These are phyloP conservation scores for Burhinus bistriatus DNA, from an alignment of 2,113 vertebrate species.

Conservation along the genomic window DNA sequence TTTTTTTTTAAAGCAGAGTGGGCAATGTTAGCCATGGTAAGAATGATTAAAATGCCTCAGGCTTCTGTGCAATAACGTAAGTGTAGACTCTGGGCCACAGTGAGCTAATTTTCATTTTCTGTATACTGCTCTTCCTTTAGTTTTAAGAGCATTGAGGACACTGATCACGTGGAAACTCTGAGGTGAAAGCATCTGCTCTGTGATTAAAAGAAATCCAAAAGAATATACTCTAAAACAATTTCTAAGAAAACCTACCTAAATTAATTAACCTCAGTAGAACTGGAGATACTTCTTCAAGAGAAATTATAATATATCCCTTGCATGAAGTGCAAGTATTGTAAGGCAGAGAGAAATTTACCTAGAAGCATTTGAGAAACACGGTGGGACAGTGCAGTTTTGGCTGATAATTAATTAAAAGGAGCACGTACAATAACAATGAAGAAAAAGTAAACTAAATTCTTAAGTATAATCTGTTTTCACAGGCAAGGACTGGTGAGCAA, in stretches of 20 bases:
- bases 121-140: not conserved
- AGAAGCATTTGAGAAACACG: not conserved
- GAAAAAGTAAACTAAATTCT: not conserved
- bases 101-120: not conserved
- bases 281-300: not conserved
- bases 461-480: not conserved
- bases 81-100: not conserved
- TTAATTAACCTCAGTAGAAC: slow-evolving; percentile 9
- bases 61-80: not conserved
- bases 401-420: not conserved
- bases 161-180: not conserved
- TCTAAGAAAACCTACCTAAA: not conserved
- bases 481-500: not conserved
- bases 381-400: not conserved
- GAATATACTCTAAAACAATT: not conserved
- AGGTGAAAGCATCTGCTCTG: not conserved
- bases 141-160: not conserved
- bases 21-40: not conserved
- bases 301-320: not conserved
- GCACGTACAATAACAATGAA: not conserved
- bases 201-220: not conserved
- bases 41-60: not conserved
- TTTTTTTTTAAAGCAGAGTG: not conserved
- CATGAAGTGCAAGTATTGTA: not conserved
- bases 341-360: not conserved